Evolutionary conservation across 92 coral and sea anemone genomes (phyloP), one percentile per base, ranked within the genome.

Genomic region (Epizoanthus rinbou): DNA sequence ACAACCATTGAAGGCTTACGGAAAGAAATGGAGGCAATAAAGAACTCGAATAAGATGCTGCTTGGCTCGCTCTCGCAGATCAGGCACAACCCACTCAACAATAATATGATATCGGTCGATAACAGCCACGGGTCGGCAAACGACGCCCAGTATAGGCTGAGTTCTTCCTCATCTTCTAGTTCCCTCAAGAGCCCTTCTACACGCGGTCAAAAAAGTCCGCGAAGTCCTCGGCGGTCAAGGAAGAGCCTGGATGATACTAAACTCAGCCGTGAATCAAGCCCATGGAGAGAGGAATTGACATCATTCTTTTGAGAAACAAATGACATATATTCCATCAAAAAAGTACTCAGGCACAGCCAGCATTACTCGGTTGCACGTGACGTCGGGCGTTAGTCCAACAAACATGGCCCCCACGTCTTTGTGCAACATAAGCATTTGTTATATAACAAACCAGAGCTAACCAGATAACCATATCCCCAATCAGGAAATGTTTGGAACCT

Each of bases 271-370:
- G 54, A 86, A 33, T 84, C 81, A 6, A 73, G 85, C 33, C 87
- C 95, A 18, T 93, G 95, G 95, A 91, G 86, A 33, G 94, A 93
- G 53, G 98, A 93, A 79, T 86, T 93, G 15, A 91, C 98, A 14
- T 89, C 93, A 19, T 93, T 93, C 56, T 93, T 93, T 80, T 93
- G 74, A 85, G 18, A 22, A 57, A 57, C 22, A 63, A 3, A 21
- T 22, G 8, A 31, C 28, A 15, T 63, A 1, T 63, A 16, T 23
- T 63, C 31, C 68, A 15, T 22, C 68, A 31, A 31, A 22, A 22
- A 63, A 15, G 31, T 28, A 28, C 31, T 28, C 31, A 2, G 31
- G 6, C 47, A 3, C 8, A 41, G 45, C 0, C 45, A 41, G 45
- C 45, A 28, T 41, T 41, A 41, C 8, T 41, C 45, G 5, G 47